phyloP scores from a whole-genome alignment of 2,797 vertebrate species.

The Protosalanx chinensis region DNA sequence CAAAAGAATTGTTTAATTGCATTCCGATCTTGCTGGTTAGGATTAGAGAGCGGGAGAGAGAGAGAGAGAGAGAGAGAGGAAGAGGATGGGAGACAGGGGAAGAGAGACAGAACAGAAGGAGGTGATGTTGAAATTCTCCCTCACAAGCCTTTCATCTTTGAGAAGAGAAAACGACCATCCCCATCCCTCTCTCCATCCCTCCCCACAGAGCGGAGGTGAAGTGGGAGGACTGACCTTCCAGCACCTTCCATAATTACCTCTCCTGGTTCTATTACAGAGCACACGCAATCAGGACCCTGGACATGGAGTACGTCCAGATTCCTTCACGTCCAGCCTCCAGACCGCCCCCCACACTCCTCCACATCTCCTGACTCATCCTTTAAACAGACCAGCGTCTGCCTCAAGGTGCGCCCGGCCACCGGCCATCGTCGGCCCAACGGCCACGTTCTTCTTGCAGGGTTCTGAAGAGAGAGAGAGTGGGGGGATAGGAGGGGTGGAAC shows the following conservation, averaged over 20 bases:
- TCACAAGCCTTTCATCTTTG: slow-evolving; percentile 12
- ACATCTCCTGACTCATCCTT: slow-evolving; percentile 24
- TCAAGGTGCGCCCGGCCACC: no score
- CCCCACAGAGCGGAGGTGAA: slow-evolving; percentile 7
- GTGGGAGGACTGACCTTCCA: slow-evolving; percentile 24
- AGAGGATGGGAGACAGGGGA: no score
- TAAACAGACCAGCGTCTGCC: slow-evolving; percentile 22
- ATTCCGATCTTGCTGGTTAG: background rate
- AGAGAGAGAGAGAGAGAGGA: no score
- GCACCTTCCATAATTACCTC: slow-evolving; percentile 26
- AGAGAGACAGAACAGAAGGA: no score
- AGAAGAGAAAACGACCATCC: background rate
- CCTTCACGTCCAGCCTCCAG: slow-evolving; percentile 8
- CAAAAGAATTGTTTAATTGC: background rate
- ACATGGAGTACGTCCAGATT: slow-evolving; percentile 6
- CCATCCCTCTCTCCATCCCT: background rate
- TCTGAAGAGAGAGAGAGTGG: background rate
- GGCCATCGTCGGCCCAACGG: no score
- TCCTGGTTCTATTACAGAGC: slow-evolving; percentile 20
- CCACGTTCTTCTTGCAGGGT: no score
- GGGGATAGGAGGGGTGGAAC: slow-evolving; percentile 23
- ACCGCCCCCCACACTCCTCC: background rate
- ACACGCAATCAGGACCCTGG: slow-evolving; percentile 19
- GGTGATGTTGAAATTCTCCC: slow-evolving; percentile 1
- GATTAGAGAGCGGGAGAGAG: background rate